Evolutionary conservation across 2,113 vertebrate genomes (phyloP).

Genomic region (Azemiops feae): DNA sequence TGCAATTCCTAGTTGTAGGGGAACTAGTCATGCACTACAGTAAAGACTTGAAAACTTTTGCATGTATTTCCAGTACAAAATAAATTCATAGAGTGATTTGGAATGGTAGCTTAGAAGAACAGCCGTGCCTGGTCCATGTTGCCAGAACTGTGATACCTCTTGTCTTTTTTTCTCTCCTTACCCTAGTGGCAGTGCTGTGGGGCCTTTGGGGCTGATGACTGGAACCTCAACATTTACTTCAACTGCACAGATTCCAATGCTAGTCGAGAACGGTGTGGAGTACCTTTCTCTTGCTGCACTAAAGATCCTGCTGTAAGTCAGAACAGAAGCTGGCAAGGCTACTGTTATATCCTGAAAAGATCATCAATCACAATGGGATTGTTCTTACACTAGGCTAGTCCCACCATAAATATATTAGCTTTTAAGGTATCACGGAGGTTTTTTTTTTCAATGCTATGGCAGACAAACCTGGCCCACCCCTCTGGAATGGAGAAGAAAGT

Average conservation of each 20-base stretch:
- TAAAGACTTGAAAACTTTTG: background rate
- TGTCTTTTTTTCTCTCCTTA: conserved; percentile 40
- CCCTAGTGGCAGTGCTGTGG: conserved; percentile 96
- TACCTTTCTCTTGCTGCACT: conserved; percentile 96
- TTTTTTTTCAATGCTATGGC: background rate
- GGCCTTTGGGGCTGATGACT: conserved; percentile 92
- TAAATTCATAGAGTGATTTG: background rate
- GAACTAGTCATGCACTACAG: background rate
- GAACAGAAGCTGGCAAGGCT: background rate
- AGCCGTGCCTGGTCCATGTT: background rate
- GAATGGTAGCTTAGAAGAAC: background rate
- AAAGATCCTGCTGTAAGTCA: conserved; percentile 90
- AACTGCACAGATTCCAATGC: conserved; percentile 94
- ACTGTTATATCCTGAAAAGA: background rate
- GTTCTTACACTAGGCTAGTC: background rate
- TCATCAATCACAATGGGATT: background rate
- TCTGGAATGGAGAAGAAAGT: background rate
- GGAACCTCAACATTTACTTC: conserved; percentile 98
- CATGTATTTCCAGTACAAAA: background rate
- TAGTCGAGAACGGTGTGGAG: conserved; percentile 93
- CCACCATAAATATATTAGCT: background rate
- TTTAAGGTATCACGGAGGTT: background rate
- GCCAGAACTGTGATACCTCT: background rate
- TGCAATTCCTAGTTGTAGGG: background rate
- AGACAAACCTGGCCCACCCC: background rate